Evolutionary conservation across 2,888 invertebrate species (phyloP).

Genomic region (Drosophila mayaguana): DNA sequence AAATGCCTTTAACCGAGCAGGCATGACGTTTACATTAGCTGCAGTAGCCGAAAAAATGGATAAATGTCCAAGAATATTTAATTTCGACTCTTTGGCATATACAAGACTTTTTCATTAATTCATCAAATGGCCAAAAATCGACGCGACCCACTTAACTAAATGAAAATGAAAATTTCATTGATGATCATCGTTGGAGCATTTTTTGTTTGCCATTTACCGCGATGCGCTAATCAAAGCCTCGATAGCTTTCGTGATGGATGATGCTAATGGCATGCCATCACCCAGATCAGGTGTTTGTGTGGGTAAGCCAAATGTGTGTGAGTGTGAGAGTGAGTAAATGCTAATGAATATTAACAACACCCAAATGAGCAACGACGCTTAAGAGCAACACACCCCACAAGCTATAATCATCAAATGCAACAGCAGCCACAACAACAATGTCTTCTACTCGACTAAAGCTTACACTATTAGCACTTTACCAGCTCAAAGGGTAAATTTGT

Average conservation of each 20-base stretch:
- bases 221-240: slow-evolving; percentile 61
- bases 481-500: not conserved
- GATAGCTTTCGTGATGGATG: slow-evolving; percentile 65
- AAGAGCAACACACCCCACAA: slow-evolving; percentile 59
- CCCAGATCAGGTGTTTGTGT: slow-evolving; percentile 53
- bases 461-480: slow-evolving; percentile 11
- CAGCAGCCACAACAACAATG: not conserved
- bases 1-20: slow-evolving; percentile 22
- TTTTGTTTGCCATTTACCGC: slow-evolving; percentile 44
- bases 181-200: slow-evolving; percentile 13
- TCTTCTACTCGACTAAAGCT: not conserved
- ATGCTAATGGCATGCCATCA: slow-evolving; percentile 48
- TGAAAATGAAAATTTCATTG: slow-evolving; percentile 35
- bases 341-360: slow-evolving; percentile 69
- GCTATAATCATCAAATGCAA: slow-evolving; percentile 16
- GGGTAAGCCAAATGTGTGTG: slow-evolving; percentile 11
- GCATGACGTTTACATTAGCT: slow-evolving; percentile 52
- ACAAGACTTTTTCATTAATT: slow-evolving; percentile 35
- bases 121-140: slow-evolving; percentile 30
- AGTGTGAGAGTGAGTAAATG: slow-evolving; percentile 27
- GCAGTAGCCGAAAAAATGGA: slow-evolving; percentile 11
- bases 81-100: slow-evolving; percentile 1
- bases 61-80: not conserved
- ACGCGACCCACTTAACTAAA: slow-evolving; percentile 45
- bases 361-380: slow-evolving; percentile 52